A percentile compares a stretch with the other conserved stretches of the same genome.
These are phyloP conservation scores for Serrognathus titanus DNA, from an alignment of 2,888 invertebrate species.

Conservation along the genomic window DNA sequence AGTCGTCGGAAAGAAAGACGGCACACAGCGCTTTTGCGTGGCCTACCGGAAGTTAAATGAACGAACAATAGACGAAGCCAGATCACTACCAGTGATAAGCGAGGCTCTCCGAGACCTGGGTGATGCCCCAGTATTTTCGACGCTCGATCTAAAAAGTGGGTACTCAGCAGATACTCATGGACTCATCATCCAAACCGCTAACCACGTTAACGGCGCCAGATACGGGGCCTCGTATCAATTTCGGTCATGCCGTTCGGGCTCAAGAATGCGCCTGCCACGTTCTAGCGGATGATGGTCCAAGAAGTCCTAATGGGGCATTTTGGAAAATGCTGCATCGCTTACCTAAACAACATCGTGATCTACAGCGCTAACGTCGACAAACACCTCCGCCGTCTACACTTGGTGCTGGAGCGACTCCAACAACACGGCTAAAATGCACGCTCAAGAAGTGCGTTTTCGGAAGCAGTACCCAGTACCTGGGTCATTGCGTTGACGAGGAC, in stretches of 20 bases:
- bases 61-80: slow-evolving; percentile 13
- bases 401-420: no score
- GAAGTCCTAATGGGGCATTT: no score
- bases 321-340: no score
- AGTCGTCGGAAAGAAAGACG: slow-evolving; percentile 26
- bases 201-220: slow-evolving; percentile 33
- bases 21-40: slow-evolving; percentile 22
- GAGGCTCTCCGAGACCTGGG: slow-evolving; percentile 28
- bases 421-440: no score
- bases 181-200: slow-evolving; percentile 16
- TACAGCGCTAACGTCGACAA: no score
- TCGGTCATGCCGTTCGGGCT: slow-evolving; percentile 32
- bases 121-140: slow-evolving; percentile 30
- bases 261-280: no score
- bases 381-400: no score
- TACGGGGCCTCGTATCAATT: slow-evolving; percentile 32
- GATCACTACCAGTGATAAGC: slow-evolving; percentile 26
- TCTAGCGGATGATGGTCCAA: no score
- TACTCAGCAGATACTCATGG: slow-evolving; percentile 37
- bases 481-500: no score
- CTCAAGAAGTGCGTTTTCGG: no score
- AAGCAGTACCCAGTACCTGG: no score
- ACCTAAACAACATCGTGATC: no score
- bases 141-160: slow-evolving; percentile 32
- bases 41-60: slow-evolving; percentile 26